A percentile compares a stretch with the other conserved stretches of the same genome.
phyloP scores from a whole-genome alignment of 2,888 invertebrate genomes.

The Apamea monoglypha region DNA sequence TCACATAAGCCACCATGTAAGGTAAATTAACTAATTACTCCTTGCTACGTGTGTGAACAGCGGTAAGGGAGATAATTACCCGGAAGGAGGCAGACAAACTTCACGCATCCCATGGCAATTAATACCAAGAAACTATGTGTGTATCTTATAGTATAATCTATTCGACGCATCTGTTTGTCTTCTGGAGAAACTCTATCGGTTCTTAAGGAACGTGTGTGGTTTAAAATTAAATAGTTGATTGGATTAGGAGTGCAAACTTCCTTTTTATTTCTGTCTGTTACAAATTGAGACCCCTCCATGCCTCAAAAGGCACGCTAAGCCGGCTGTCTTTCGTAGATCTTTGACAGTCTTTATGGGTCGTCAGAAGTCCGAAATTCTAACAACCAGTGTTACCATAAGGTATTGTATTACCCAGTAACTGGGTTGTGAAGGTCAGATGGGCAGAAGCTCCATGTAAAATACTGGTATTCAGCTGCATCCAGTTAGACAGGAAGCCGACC shows the following conservation, averaged over 20 bases:
- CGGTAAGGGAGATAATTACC: constrained; percentile 22
- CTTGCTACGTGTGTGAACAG: constrained; percentile 43
- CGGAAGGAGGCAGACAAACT: constrained; percentile 13
- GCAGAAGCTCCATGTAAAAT: too few relatives aligned
- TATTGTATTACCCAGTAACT: too few relatives aligned
- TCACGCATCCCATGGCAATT: constrained; percentile 31
- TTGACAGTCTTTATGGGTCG: too few relatives aligned
- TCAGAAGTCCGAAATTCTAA: too few relatives aligned
- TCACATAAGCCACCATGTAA: constrained; percentile 14
- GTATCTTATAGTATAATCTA: constrained; percentile 18
- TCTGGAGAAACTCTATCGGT: background rate
- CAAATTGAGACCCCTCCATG: too few relatives aligned
- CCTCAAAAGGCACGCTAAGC: too few relatives aligned
- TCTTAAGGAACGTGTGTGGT: background rate
- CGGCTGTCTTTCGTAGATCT: too few relatives aligned
- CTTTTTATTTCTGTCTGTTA: background rate
- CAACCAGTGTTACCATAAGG: too few relatives aligned
- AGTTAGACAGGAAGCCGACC: too few relatives aligned
- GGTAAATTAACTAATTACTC: constrained; percentile 24
- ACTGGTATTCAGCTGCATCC: too few relatives aligned
- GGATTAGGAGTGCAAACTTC: background rate
- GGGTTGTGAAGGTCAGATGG: too few relatives aligned
- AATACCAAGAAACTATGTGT: constrained; percentile 19
- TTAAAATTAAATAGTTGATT: background rate
- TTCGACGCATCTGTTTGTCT: constrained; percentile 46